Base-by-base conservation (phyloP, 1,140 invertebrate species). In the Caerostris extrusa region DNA sequence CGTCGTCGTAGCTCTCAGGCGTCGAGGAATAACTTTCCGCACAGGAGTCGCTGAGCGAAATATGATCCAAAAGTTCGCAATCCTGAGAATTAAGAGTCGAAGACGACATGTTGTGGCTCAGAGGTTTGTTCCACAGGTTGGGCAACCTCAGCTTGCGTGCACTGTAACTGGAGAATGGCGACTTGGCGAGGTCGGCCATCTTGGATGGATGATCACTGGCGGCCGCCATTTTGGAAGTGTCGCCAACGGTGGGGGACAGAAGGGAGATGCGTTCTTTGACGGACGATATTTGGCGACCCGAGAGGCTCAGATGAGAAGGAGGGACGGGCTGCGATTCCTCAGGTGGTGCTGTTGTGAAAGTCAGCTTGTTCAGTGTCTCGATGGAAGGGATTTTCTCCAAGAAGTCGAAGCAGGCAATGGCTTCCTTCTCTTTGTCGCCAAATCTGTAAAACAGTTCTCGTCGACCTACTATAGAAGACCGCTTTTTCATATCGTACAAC, bases 351-450 rank as follows among this genome's bases (percentile, higher is more conserved):
- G 55, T 10, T 19, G 88, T 17, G 12, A 56, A 17, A 10, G 50
- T 50, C 3, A 5, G 34, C n/a, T 7, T 87, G 7, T 87, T 95
- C 94, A 82, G 95, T 95, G 71, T 95, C 88, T 95, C 95, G 94
- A 95, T 95, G 95, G 95, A 95, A 55, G 96, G 97, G 94, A 98
- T 96, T 94, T 97, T 97, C 95, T 98, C 97, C 87, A 98, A 96
- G 96, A 98, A 98, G 96, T 98, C 97, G 95, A 98, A 98, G 94
- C 97, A 97, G 58, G 97, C 97, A 86, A 98, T 97, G 53, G 97
- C 97, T 95, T 98, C 97, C 87, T 96, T 96, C 95, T 98, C 97
- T 95, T 97, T 97, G 93, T 97, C 97, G n/a, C 97, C 97, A 96
- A 97, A 98, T 94, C 97, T 97, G 60, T 97, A 97, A 96, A 97